These are phyloP conservation scores for Myrmecophaga tridactyla DNA, from an alignment of 2,113 vertebrate genomes.

Conservation along the genomic window DNA sequence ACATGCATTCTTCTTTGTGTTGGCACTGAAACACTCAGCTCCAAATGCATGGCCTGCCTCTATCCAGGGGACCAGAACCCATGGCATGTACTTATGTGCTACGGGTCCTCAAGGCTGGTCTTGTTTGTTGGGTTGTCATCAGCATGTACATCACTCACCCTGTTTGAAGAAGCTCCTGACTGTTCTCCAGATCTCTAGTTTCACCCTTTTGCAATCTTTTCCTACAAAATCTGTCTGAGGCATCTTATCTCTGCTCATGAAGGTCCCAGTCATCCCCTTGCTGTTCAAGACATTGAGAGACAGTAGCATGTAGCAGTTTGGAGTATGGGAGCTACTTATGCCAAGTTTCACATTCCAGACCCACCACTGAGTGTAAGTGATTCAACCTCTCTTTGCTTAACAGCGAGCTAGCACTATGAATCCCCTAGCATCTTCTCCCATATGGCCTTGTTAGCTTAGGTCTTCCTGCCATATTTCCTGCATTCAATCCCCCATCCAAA, in stretches of 20 bases:
- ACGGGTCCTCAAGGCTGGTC: not conserved
- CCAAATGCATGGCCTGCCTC: not conserved
- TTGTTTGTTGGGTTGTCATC: not conserved
- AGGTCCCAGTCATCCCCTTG: not conserved
- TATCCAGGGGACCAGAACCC: not conserved
- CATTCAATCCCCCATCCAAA: not conserved
- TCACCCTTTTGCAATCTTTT: not conserved
- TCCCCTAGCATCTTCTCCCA: not conserved
- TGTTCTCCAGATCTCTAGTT: not conserved
- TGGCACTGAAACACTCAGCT: not conserved
- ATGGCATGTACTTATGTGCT: not conserved
- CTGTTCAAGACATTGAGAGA: not conserved
- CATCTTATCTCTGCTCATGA: not conserved
- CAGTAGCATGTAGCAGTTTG: not conserved
- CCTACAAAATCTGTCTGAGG: not conserved
- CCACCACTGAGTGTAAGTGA: accelerated
- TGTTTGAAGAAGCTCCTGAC: not conserved
- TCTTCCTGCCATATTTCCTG: not conserved
- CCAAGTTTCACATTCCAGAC: not conserved
- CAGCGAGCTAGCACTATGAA: accelerated
- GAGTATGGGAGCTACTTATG: not conserved
- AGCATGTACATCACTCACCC: not conserved
- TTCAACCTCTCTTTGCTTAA: not conserved
- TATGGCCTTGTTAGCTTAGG: not conserved
- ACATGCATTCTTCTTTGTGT: not conserved